Evolutionary conservation across 2,888 invertebrate species (phyloP).

Genomic region (Phytoseiulus persimilis): DNA sequence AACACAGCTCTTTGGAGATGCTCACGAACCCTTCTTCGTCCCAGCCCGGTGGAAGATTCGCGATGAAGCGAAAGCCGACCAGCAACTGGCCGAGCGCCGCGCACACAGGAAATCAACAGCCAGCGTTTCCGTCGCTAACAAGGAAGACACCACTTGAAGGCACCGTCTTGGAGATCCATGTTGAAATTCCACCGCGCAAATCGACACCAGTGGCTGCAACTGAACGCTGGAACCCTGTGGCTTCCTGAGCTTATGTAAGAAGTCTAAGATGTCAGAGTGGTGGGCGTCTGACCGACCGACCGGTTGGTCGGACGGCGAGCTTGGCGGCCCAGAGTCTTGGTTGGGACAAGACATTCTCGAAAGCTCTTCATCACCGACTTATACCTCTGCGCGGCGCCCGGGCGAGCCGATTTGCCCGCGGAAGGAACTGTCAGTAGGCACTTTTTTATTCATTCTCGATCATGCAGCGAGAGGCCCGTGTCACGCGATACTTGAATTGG

Average conservation of each 20-base stretch:
- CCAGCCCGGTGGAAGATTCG: neutral
- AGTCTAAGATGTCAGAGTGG: neutral
- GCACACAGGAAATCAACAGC: neutral
- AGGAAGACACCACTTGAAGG: neutral
- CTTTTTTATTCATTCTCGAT: neutral
- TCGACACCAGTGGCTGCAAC: neutral
- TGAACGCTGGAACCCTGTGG: neutral
- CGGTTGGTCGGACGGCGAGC: neutral
- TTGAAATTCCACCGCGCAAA: neutral
- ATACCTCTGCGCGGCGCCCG: neutral
- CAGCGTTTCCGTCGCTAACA: neutral
- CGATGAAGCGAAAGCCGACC: neutral
- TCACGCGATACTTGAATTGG: too few species aligned
- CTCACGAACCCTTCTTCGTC: neutral
- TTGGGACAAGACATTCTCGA: neutral
- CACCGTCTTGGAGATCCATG: neutral
- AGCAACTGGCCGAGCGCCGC: neutral
- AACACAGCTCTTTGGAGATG: neutral
- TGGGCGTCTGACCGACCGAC: neutral
- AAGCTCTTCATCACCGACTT: neutral
- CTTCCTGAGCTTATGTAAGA: neutral
- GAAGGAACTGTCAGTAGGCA: neutral
- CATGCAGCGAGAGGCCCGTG: neutral
- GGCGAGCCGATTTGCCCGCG: neutral
- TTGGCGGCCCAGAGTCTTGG: neutral